Evolutionary conservation across 2,797 vertebrate genomes (phyloP), one percentile per base, ranked within the genome.

Genomic region (Philypnodon macrostomus): DNA sequence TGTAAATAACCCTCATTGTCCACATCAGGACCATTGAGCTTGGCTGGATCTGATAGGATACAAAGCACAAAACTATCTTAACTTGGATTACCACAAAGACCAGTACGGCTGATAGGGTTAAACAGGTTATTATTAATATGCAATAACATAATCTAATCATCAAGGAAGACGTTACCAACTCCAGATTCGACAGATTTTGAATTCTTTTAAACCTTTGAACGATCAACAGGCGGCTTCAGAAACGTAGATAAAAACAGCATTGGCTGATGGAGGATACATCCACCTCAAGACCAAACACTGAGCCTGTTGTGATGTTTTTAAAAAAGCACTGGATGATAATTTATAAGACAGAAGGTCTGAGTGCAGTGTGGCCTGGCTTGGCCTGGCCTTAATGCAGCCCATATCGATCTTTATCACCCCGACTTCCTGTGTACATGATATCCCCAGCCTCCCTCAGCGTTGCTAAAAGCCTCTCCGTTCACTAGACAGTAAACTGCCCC

Each of bases 331-430:
- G 19, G 58, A 53, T 31, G 24, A 37, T 64, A 67, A 71, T 76
- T 65, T 70, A 67, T 64, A 71, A 58, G n/a, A n/a, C n/a, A n/a
- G n/a, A n/a, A n/a, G n/a, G n/a, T 40, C 69, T 13, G 48, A 67
- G 59, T 13, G 44, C 59, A 47, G 51, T 48, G 58, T 45, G 60
- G 74, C 38, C 59, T 41, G 56, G 51, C 17, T 13, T 45, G 16
- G 44, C 44, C 29, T 26, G 45, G 31, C 4, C 62, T 73, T 85
- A 83, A 87, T 81, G 70, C 77, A 80, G 64, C 69, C 62, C 64
- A 56, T 70, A 87, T 87, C 31, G 84, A 87, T 87, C 78, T 67
- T 73, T 74, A 83, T 85, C 81, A 69, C 82, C 77, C 69, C 73
- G 55, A 76, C 77, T 82, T 87, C 84, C 85, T 80, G 85, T 72